A percentile compares a stretch with the other conserved stretches of the same genome.
These are phyloP conservation scores for Oligia latruncula DNA, from an alignment of 2,888 invertebrate species.

Conservation along the genomic window DNA sequence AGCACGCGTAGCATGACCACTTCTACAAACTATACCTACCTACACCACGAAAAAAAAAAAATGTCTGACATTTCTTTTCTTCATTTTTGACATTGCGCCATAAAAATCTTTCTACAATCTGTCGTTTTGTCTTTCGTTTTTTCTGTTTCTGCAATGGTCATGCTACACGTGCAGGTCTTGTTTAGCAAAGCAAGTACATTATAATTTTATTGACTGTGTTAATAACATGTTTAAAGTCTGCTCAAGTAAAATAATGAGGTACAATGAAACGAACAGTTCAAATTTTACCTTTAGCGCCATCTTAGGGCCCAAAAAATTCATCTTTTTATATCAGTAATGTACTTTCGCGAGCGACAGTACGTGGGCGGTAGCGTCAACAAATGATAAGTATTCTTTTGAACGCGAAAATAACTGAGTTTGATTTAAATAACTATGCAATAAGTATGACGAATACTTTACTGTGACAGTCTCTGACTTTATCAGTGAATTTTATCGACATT, in stretches of 20 bases:
- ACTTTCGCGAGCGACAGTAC: slow-evolving; percentile 72
- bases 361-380: slow-evolving; percentile 76
- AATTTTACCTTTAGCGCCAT: slow-evolving; percentile 58
- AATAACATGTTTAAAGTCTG: too few species aligned
- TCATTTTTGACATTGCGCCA: not conserved
- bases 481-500: slow-evolving; percentile 25
- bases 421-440: slow-evolving; percentile 65
- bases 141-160: not conserved
- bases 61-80: not conserved
- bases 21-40: too few species aligned
- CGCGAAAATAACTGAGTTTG: slow-evolving; percentile 71
- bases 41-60: not conserved
- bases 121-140: not conserved
- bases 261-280: not conserved
- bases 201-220: not conserved
- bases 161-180: not conserved
- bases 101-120: not conserved
- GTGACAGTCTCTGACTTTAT: slow-evolving; percentile 33
- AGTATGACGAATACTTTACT: slow-evolving; percentile 33
- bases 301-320: slow-evolving; percentile 64
- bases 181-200: not conserved
- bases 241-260: not conserved
- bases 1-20: too few species aligned
- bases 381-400: slow-evolving; percentile 67
- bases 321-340: slow-evolving; percentile 73